Base-by-base conservation (phyloP, 2,888 invertebrate genomes). In the Agrotis puta region DNA sequence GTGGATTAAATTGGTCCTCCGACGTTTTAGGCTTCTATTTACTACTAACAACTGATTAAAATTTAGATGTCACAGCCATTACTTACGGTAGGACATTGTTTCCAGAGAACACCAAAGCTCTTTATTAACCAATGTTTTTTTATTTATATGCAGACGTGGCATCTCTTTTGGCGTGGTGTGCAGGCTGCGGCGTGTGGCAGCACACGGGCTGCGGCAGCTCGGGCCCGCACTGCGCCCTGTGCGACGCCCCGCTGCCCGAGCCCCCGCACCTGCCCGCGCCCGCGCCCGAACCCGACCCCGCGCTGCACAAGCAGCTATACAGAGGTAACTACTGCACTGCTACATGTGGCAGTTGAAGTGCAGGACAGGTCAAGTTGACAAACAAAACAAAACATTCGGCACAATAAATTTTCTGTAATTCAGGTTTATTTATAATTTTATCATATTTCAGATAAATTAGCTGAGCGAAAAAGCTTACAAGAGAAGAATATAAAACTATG, bases 401-500 rank as follows among this genome's bases (percentile, higher is more conserved):
- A 3, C 27, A 27, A 27, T 27, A 27, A 27, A 27, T 27, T 27
- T 27, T 27, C 27, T 27, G 27, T n/a, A n/a, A 16, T 45, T 16
- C 24, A 24, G 18, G 20, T 43, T 43, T 56, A 39, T 18, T 18
- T 5, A 11, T 27, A 58, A 47, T 20, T 53, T 3, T 43, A 45
- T 43, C 53, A 64, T 3, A 70, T 88, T 87, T 33, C 91, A 96
- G 96, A 96, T 75, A 96, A 96, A 86, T 69, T 95, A 74, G 92
- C 93, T 0, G 95, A 96, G 79, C 91, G 95, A 16, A 94, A 93
- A 82, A 91, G 92, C 1, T 86, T 96, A 18, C 96, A 95, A 88
- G 95, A 96, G 77, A 93, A 92, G 48, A 96, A 96, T 77, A 94
- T 94, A 54, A 93, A 95, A 70, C 88, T 96, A 0, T 95, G 95